Base-by-base conservation (phyloP, 1,140 invertebrate genomes). In the Anastrepha ludens region DNA sequence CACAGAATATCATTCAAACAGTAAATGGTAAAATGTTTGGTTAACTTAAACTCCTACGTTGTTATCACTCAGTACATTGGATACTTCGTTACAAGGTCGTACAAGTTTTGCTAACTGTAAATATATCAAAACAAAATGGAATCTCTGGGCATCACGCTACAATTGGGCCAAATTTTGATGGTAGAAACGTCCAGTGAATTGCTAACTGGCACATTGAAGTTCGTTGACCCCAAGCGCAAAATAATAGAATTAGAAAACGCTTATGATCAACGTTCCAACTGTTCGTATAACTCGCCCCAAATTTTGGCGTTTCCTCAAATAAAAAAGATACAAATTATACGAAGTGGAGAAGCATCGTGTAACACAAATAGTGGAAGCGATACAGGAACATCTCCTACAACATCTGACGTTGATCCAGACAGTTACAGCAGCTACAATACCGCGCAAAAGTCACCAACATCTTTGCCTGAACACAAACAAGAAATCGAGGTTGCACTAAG, bases 231-330 rank as follows among this genome's bases (percentile, higher is more conserved):
- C 11, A 87, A 87, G 2, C 60, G 85, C 44, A 55, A 47, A 7
- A 78, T 86, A 47, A 78, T 88, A 3, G 88, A 88, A 87, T 39
- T 88, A 20, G 78, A 86, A 4, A 88, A 88, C 41, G 87, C 67
- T 58, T 70, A 65, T 55, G 88, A 88, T 50, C 65, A 87, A 3
- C 85, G 87, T 39, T 86, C 81, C 1, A 87, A 87, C 39, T 87
- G 67, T 59, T 60, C 44, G 9, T 87, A 87, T 65, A 87, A 50
- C 47, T 78, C 87, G 29, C 44, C 87, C 50, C 88, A 88, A 58
- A 87, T 86, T 59, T 58, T 88, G 17, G 47, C 64, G 6, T 86
- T 78, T 64, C 67, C 85, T 11, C 78, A 87, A 86, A 88, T 88
- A 50, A 87, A 87, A 86, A 86, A 58, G 2, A 64, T 88, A 4